These are phyloP conservation scores for Lucilia cuprina DNA, from an alignment of 1,140 invertebrate genomes.

Conservation along the genomic window DNA sequence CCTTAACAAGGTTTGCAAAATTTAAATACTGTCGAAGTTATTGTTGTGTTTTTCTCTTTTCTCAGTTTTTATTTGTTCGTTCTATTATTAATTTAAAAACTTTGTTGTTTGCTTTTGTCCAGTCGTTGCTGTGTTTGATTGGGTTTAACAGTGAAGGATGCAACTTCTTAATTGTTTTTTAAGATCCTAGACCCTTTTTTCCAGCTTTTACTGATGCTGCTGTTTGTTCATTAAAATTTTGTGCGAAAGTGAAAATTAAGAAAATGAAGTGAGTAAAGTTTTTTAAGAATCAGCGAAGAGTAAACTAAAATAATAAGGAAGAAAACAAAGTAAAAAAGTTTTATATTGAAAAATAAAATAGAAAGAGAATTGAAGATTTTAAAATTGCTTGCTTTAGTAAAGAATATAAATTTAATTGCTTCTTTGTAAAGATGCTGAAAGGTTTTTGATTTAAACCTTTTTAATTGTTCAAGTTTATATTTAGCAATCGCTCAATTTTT, in stretches of 20 bases:
- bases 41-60: background rate
- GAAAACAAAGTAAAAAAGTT: background rate
- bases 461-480: no score
- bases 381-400: no score
- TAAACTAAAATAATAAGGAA: slow-evolving; percentile 17
- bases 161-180: background rate
- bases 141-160: background rate
- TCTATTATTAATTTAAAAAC: background rate
- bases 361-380: background rate
- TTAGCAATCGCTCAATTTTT: no score
- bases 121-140: background rate
- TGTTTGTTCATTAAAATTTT: slow-evolving; percentile 19
- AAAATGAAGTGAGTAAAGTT: slow-evolving; percentile 43
- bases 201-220: background rate
- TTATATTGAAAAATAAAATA: slow-evolving; percentile 8
- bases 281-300: slow-evolving; percentile 31
- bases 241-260: slow-evolving; percentile 38
- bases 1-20: no score
- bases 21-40: background rate
- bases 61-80: background rate
- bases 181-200: background rate
- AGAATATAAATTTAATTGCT: no score
- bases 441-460: no score
- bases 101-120: background rate
- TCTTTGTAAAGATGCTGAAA: no score